Evolutionary conservation across 2,113 vertebrate genomes (phyloP), one percentile per base, ranked within the genome.

Genomic region (Myrmecobius fasciatus): DNA sequence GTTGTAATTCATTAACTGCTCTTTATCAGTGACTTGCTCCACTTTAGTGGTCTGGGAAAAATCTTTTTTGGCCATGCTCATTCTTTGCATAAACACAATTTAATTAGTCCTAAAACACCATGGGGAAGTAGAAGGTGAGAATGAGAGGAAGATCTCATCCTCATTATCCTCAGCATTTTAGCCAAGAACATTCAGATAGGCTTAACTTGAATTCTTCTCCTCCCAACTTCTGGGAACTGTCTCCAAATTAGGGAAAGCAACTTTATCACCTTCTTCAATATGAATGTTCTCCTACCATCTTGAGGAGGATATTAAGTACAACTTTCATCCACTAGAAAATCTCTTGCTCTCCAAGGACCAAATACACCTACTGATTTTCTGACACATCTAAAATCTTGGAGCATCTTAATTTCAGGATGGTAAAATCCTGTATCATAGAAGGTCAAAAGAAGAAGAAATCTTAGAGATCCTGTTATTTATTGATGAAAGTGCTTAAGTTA

Each of bases 21-120:
- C 24, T 91, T 83, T 83, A 96, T 95, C 92, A 75, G 93, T 95
- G 96, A 96, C 25, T 94, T 90, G 25, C 93, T 92, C 94, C 52
- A 96, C 25, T 96, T 96, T 67, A 96, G 83, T n/a, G 67, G 94
- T 95, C 91, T 96, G 92, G 93, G 94, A 95, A 97, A 97, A 96
- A 26, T 93, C 88, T 95, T 96, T 97, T 92, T 90, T 91, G 43
- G 88, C 51, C 51, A 92, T 95, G 92, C 6, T 28, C 91, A 52
- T 90, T 95, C 31, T 93, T 95, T 88, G n/a, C 17, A 14, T 89
- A 67, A 93, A 49, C 91, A 92, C n/a, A 91, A 90, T 52, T 92
- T 94, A 96, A 97, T 97, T 92, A 92, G 14, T 92, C 93, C 93
- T 92, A 75, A 96, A 96, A 91, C 36, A 92, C 89, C 83, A 75